Conservation (phyloP, 2,113 vertebrate genomes). For the Pseudonaja textilis region DNA sequence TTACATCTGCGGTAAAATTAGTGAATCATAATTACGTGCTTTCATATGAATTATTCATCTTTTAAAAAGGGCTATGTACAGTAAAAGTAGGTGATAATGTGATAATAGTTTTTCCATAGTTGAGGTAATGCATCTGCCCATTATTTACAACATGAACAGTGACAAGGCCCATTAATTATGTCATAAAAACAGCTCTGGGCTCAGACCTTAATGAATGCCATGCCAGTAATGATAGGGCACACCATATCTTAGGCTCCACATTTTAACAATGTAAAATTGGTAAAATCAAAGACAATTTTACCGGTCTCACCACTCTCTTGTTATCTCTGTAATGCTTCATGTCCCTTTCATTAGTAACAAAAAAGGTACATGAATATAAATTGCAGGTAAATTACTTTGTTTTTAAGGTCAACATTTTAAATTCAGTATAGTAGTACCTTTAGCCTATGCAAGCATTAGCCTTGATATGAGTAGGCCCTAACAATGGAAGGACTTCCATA, state of each 20-base stretch:
- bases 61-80: not conserved
- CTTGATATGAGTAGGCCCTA: not conserved
- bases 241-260: not conserved
- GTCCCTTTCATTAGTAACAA: not conserved
- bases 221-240: not conserved
- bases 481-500: not conserved
- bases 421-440: not conserved
- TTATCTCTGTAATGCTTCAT: conserved; percentile 20
- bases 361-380: conserved; percentile 19
- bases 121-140: not conserved
- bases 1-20: not conserved
- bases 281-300: not conserved
- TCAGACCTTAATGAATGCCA: conserved; percentile 17
- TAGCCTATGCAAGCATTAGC: not conserved
- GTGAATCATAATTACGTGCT: conserved; percentile 17
- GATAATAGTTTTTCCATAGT: conserved; percentile 33
- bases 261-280: conserved; percentile 15
- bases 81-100: not conserved
- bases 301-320: not conserved
- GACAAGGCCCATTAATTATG: conserved; percentile 30
- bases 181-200: conserved; percentile 25
- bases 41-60: not conserved
- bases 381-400: conserved; percentile 9
- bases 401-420: not conserved
- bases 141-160: conserved; percentile 14